Evolutionary conservation across 2,113 vertebrate genomes (phyloP).

Genomic region (Pyrgilauda ruficollis): DNA sequence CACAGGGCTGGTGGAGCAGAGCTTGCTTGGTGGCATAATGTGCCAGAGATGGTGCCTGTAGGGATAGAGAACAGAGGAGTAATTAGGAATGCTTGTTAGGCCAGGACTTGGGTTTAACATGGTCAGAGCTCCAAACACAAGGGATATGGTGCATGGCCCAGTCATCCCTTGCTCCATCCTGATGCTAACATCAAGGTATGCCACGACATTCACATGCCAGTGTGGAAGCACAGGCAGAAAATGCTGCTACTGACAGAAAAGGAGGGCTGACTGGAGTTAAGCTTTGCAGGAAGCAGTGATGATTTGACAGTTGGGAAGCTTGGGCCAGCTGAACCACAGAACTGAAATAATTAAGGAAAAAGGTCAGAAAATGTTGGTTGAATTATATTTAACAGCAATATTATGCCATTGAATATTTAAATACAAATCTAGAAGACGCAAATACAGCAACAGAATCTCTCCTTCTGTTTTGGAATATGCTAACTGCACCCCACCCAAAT

Average conservation of each 20-base stretch:
- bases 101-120: not conserved
- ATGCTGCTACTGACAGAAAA: not conserved
- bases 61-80: not conserved
- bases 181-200: not conserved
- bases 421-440: not conserved
- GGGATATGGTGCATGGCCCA: not conserved
- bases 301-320: not conserved
- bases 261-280: not conserved
- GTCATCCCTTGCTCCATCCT: not conserved
- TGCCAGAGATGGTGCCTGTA: not conserved
- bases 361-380: not conserved
- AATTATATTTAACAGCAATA: not conserved
- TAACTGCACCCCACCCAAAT: not conserved
- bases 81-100: not conserved
- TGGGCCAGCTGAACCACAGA: not conserved
- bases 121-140: not conserved
- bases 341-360: not conserved
- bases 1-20: not conserved
- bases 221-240: not conserved
- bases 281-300: not conserved
- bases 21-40: not conserved
- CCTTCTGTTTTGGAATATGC: not conserved
- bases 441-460: not conserved
- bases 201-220: not conserved
- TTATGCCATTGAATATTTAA: not conserved